phyloP scores from a whole-genome alignment of 2,888 invertebrate genomes.

The Phortica okadai region DNA sequence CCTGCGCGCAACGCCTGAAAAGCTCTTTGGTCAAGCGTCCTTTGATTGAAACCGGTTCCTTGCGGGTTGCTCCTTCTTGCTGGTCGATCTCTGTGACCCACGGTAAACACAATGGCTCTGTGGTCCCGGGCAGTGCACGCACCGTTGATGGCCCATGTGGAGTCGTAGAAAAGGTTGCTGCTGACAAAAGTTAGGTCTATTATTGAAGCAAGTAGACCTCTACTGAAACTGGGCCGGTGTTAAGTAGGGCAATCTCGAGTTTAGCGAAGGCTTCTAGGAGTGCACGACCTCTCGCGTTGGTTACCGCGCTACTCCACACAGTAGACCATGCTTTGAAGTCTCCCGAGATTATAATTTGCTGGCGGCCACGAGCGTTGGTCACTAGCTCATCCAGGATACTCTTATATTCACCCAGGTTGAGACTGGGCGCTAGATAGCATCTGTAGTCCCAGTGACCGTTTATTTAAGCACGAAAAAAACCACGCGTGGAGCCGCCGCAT shows the following conservation, averaged over 20 bases:
- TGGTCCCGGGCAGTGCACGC: conserved; percentile 32
- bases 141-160: conserved; percentile 22
- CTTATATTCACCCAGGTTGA: not conserved
- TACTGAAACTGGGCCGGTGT: conserved; percentile 29
- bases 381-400: not conserved
- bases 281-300: conserved; percentile 22
- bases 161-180: not conserved
- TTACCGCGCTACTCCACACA: not conserved
- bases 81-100: too few relatives aligned
- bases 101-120: not conserved
- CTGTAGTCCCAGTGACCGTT: not conserved
- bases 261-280: conserved; percentile 23
- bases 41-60: not conserved
- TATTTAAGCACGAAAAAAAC: not conserved
- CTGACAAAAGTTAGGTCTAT: conserved; percentile 38
- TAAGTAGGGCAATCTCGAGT: conserved; percentile 12
- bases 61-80: not conserved
- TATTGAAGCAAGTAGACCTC: conserved; percentile 4
- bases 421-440: not conserved
- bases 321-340: not conserved
- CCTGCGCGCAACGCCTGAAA: not conserved
- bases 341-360: conserved; percentile 5
- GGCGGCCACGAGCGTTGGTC: too few relatives aligned
- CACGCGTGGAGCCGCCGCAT: not conserved
- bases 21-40: not conserved